phyloP scores from a whole-genome alignment of 2,113 vertebrate genomes.

The Zosterops hypoxanthus region DNA sequence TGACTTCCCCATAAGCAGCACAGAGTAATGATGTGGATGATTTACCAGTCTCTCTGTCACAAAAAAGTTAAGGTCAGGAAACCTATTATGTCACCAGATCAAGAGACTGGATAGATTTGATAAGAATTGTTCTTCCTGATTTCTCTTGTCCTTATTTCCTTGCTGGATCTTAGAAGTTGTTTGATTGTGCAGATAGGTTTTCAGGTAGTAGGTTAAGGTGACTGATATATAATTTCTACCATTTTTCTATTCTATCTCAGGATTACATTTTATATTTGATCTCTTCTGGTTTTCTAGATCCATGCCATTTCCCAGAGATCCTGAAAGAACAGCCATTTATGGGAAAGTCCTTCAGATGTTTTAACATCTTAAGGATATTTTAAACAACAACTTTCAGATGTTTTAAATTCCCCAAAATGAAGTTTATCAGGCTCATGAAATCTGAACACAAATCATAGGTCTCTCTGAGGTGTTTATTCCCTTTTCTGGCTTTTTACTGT shows the following conservation, averaged over 20 bases:
- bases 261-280: background rate
- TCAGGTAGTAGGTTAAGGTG: background rate
- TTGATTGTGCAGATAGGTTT: background rate
- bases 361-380: background rate
- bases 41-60: background rate
- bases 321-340: background rate
- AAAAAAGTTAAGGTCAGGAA: background rate
- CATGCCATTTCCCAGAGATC: background rate
- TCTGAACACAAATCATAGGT: background rate
- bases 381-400: background rate
- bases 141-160: background rate
- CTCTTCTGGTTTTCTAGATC: background rate
- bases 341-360: background rate
- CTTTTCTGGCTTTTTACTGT: background rate
- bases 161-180: background rate
- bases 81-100: background rate
- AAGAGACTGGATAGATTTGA: background rate
- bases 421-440: background rate
- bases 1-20: background rate
- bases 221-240: background rate
- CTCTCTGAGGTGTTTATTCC: background rate
- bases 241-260: background rate
- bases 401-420: background rate
- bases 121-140: background rate
- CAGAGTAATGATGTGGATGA: background rate